These are phyloP conservation scores for Drosophila crucigera DNA, from an alignment of 2,888 invertebrate species.

Conservation along the genomic window DNA sequence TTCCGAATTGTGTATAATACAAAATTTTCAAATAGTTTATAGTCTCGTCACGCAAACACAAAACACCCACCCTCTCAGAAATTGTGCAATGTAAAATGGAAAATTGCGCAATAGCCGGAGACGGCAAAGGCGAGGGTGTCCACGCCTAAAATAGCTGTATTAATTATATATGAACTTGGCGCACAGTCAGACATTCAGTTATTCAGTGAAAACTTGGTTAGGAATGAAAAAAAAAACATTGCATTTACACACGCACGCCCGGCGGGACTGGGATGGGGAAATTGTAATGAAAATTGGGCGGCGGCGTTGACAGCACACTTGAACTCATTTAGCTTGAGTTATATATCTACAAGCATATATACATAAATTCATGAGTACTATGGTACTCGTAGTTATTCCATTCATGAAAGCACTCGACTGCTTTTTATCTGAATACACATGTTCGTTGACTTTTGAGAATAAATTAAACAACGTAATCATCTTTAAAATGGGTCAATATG, in stretches of 20 bases:
- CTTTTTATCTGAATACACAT: slow-evolving; percentile 15
- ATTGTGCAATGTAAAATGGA: slow-evolving; percentile 53
- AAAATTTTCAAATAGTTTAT: slow-evolving; percentile 29
- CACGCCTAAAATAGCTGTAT: slow-evolving; percentile 58
- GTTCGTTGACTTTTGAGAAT: slow-evolving; percentile 23
- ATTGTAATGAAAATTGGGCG: slow-evolving; percentile 33
- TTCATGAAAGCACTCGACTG: slow-evolving; percentile 33
- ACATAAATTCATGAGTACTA: background rate
- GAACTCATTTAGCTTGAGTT: slow-evolving; percentile 57
- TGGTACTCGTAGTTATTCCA: slow-evolving; percentile 20
- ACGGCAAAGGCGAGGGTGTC: slow-evolving; percentile 13
- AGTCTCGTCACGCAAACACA: slow-evolving; percentile 45
- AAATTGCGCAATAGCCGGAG: slow-evolving; percentile 61
- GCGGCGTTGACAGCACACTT: slow-evolving; percentile 56
- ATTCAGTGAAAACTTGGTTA: slow-evolving; percentile 41
- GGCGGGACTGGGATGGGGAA: background rate
- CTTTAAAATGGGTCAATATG: slow-evolving; percentile 58
- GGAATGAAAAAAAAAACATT: slow-evolving; percentile 24
- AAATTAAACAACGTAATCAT: slow-evolving; percentile 36
- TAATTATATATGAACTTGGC: slow-evolving; percentile 74
- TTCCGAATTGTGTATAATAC: slow-evolving; percentile 3
- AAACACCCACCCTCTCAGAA: slow-evolving; percentile 23
- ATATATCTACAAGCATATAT: background rate
- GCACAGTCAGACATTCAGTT: slow-evolving; percentile 12
- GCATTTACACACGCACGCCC: slow-evolving; percentile 50